Conservation (phyloP, 2,888 invertebrate species). For the Pristionchus exspectatus region DNA sequence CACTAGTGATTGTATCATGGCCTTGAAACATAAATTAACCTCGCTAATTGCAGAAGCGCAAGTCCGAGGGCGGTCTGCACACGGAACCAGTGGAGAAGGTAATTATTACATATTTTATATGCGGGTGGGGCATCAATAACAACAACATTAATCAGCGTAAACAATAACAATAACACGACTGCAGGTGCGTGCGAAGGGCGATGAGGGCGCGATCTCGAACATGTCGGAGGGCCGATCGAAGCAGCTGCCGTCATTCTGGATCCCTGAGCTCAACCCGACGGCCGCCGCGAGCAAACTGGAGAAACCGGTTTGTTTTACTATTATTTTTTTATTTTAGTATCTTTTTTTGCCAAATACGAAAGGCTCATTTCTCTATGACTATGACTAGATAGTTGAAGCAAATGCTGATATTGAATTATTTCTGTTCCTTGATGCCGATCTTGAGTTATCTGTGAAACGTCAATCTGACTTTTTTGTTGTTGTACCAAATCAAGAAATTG, state of each 20-base stretch:
- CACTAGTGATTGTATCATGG: background rate
- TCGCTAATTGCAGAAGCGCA: conserved; percentile 35
- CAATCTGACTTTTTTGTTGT: too few species aligned
- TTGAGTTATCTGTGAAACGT: background rate
- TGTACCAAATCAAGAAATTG: too few species aligned
- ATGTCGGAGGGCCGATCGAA: conserved; percentile 82
- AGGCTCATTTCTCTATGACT: too few species aligned
- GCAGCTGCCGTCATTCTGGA: conserved; percentile 80
- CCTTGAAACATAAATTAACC: background rate
- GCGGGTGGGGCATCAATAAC: too few species aligned
- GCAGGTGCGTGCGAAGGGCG: conserved; percentile 64
- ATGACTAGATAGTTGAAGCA: too few species aligned
- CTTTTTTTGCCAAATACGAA: too few species aligned
- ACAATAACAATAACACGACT: background rate
- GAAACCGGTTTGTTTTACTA: conserved; percentile 84
- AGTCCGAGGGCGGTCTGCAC: conserved; percentile 39
- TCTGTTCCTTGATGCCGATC: background rate
- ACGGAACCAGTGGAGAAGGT: conserved; percentile 54
- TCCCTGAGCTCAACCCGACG: conserved; percentile 93
- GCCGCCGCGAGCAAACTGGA: conserved; percentile 86
- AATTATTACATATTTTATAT: too few species aligned
- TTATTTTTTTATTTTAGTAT: too few species aligned
- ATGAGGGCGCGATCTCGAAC: conserved; percentile 68
- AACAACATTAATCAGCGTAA: too few species aligned
- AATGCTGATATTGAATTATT: too few species aligned